A percentile compares a stretch with the other conserved stretches of the same genome.
Conservation (phyloP, 2,797 vertebrate species). For the Pseudochirops cupreus region DNA sequence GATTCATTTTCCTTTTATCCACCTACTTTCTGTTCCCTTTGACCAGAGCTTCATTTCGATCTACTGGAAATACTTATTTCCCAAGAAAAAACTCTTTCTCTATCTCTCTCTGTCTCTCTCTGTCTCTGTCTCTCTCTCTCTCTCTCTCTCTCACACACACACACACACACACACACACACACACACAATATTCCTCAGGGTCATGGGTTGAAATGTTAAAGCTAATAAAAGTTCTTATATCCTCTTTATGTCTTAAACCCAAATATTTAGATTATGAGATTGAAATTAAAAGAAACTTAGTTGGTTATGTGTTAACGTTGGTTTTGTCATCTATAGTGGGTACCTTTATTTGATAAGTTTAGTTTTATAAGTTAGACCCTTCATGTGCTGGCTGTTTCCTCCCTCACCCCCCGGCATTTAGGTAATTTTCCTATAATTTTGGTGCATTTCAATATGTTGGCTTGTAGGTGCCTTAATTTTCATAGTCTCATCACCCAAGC, state of each 20-base stretch:
- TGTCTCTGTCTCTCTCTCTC: too few species aligned
- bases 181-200: not conserved
- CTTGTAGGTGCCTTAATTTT: not conserved
- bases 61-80: slow-evolving; percentile 6
- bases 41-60: slow-evolving; percentile 16
- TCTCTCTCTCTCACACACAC: too few species aligned
- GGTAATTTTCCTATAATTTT: not conserved
- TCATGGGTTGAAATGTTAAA: not conserved
- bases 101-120: not conserved
- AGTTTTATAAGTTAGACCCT: not conserved
- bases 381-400: not conserved
- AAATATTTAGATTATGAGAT: slow-evolving; percentile 2
- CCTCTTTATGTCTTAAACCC: slow-evolving; percentile 23
- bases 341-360: not conserved
- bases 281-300: not conserved
- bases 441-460: not conserved
- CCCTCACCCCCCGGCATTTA: not conserved
- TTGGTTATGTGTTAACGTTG: not conserved
- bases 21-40: slow-evolving; percentile 11
- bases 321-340: not conserved
- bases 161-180: not conserved
- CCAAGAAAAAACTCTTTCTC: not conserved
- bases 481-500: not conserved
- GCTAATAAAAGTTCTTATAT: not conserved
- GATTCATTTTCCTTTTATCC: not conserved